Conservation (phyloP, 1,140 invertebrate genomes). For the Mylabris phalerata region DNA sequence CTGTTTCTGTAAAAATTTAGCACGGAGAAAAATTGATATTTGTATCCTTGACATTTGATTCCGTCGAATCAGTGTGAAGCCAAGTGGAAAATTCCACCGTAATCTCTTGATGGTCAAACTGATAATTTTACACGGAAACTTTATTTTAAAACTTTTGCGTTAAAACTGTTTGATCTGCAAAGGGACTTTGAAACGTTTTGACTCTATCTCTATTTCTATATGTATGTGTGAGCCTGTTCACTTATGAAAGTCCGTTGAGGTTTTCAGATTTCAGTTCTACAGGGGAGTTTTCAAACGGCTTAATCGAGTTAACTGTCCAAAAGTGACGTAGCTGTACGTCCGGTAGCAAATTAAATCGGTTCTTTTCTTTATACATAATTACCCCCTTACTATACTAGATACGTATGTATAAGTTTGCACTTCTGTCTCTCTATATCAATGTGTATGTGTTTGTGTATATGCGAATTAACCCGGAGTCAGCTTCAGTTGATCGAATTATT, state of each 20-base stretch:
- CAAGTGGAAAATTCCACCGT: no score
- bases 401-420: conserved; percentile 31
- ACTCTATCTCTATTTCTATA: no score
- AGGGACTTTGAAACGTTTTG: no score
- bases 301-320: conserved; percentile 30
- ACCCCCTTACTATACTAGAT: conserved; percentile 18
- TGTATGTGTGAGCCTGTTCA: not conserved
- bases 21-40: no score
- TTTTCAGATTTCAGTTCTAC: conserved; percentile 29
- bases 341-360: conserved; percentile 36
- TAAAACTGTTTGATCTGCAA: no score
- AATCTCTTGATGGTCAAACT: no score
- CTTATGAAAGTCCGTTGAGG: conserved; percentile 26
- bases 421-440: conserved; percentile 23
- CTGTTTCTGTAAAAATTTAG: no score
- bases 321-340: conserved; percentile 30
- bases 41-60: no score
- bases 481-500: conserved; percentile 39
- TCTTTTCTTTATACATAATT: conserved; percentile 40
- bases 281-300: conserved; percentile 20
- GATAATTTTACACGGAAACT: no score
- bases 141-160: no score
- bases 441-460: conserved; percentile 16
- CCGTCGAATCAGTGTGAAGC: no score
- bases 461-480: conserved; percentile 32